Percentiles rank a stretch among this genome's conserved stretches.
These are phyloP conservation scores for Empis livida DNA, from an alignment of 2,888 invertebrate species.

Conservation along the genomic window DNA sequence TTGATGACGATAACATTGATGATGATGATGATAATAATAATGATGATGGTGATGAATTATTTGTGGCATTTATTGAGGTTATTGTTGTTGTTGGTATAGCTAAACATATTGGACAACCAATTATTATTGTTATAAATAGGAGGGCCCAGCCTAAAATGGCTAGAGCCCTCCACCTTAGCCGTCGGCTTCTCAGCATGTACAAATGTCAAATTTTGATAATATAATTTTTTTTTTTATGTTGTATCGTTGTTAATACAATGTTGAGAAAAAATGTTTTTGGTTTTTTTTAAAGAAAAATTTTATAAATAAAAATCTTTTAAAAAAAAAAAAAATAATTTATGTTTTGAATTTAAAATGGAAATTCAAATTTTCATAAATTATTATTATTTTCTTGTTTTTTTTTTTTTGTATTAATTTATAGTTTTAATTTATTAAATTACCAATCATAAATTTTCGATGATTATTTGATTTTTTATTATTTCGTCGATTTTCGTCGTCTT, in stretches of 20 bases:
- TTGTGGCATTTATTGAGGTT: not conserved
- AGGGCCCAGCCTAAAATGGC: constrained; percentile 36
- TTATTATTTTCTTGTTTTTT: not conserved
- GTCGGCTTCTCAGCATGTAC: constrained; percentile 34
- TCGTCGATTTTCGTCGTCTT: not conserved
- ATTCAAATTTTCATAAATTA: not conserved
- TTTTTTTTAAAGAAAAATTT: not conserved
- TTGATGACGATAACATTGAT: not conserved
- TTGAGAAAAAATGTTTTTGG: no score
- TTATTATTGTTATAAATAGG: constrained; percentile 27
- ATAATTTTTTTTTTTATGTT: no score
- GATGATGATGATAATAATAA: not conserved
- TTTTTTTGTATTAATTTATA: no score
- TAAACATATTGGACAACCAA: constrained; percentile 30
- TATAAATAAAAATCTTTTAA: not conserved
- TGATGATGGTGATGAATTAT: not conserved
- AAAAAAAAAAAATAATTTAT: no score
- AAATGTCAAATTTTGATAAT: constrained; percentile 7
- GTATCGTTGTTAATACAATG: no score
- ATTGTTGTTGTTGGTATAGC: constrained; percentile 26
- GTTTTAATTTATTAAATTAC: no score
- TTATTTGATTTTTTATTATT: not conserved
- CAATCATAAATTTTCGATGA: not conserved
- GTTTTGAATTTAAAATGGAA: not conserved
- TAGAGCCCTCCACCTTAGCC: constrained; percentile 36